phyloP scores from a whole-genome alignment of 2,888 invertebrate genomes.

The Eristalinus aeneus region DNA sequence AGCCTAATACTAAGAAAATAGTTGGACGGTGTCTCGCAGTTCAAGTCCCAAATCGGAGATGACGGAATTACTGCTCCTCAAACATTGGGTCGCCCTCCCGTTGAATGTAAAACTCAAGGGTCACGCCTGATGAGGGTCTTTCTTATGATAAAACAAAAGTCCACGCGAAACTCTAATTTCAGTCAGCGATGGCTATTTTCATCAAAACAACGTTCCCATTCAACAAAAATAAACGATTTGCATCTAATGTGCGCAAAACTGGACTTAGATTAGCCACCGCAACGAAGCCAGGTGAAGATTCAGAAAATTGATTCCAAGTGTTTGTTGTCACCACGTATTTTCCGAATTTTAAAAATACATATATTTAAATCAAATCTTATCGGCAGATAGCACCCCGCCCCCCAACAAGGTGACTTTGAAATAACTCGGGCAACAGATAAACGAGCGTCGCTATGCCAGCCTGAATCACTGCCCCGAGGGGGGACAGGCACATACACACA shows the following conservation, averaged over 20 bases:
- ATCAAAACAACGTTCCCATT: not conserved
- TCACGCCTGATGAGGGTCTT: too few species aligned
- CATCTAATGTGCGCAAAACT: not conserved
- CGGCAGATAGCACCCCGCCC: not conserved
- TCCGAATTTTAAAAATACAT: not conserved
- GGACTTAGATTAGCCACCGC: not conserved
- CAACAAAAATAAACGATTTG: not conserved
- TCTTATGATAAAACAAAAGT: too few species aligned
- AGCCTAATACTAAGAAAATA: too few species aligned
- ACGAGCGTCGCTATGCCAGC: not conserved
- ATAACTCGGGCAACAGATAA: not conserved
- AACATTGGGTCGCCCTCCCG: too few species aligned
- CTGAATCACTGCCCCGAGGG: not conserved
- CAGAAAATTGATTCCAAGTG: not conserved
- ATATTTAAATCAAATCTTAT: slow-evolving; percentile 15
- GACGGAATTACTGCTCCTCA: too few species aligned
- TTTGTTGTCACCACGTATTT: not conserved
- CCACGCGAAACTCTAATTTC: too few species aligned
- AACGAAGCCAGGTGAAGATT: not conserved
- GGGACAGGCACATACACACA: not conserved
- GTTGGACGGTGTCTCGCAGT: too few species aligned
- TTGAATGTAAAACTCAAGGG: too few species aligned
- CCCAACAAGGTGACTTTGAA: not conserved
- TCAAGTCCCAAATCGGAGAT: too few species aligned
- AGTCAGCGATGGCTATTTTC: not conserved